phyloP scores from a whole-genome alignment of 2,797 vertebrate species.

The Semotilus atromaculatus region DNA sequence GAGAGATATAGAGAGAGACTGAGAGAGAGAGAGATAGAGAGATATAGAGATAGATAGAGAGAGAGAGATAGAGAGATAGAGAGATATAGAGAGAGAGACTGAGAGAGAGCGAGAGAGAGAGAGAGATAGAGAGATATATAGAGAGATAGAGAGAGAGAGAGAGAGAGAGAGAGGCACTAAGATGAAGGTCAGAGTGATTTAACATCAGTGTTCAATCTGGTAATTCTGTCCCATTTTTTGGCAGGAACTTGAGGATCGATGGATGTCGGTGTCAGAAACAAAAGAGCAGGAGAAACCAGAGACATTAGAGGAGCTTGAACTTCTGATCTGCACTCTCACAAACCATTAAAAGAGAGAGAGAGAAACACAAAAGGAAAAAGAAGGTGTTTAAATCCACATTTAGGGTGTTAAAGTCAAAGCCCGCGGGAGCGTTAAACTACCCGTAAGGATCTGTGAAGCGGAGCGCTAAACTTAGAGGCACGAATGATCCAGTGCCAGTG shows the following conservation, averaged over 20 bases:
- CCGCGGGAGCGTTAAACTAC: not conserved
- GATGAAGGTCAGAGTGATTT: constrained; percentile 5
- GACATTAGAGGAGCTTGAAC: not conserved
- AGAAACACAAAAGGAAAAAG: not conserved
- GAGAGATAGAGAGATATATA: too few relatives aligned
- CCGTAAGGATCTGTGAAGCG: not conserved
- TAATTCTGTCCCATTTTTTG: constrained; percentile 2
- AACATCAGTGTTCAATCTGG: not conserved
- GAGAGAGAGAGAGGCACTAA: not conserved
- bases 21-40: too few relatives aligned
- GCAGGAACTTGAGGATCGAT: constrained; percentile 4
- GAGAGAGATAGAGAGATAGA: not conserved
- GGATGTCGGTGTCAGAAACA: not conserved
- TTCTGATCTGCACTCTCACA: not conserved
- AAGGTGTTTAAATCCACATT: not conserved
- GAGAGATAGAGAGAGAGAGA: not conserved
- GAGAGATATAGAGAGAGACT: too few relatives aligned
- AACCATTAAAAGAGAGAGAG: not conserved
- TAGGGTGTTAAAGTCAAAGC: not conserved
- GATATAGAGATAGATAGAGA: not conserved
- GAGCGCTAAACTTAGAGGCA: not conserved
- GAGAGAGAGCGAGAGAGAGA: too few relatives aligned
- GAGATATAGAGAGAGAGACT: not conserved
- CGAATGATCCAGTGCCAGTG: constrained; percentile 9
- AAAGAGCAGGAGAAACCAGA: not conserved